Conservation (phyloP, 2,113 vertebrate species). For the Datnioides undecimradiatus region DNA sequence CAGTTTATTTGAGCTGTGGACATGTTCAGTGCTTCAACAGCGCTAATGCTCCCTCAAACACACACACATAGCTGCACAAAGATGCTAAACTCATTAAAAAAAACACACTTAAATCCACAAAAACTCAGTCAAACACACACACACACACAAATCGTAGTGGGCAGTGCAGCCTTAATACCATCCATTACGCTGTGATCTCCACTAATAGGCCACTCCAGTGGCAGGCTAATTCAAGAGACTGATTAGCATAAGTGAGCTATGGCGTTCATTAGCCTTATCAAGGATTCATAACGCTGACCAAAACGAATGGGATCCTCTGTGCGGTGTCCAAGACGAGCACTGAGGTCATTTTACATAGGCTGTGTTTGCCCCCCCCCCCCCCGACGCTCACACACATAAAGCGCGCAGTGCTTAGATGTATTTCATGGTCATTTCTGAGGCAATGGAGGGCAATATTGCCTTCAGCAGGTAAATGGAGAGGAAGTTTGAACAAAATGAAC, state of each 20-base stretch:
- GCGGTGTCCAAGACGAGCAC: conserved; percentile 9
- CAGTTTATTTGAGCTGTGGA: not conserved
- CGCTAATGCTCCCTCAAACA: not conserved
- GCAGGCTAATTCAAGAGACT: conserved; percentile 60
- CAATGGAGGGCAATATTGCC: not conserved
- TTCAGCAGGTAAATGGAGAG: not conserved
- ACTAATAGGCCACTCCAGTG: conserved; percentile 54
- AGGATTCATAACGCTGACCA: conserved; percentile 60
- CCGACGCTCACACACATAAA: not conserved
- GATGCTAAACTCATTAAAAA: not conserved
- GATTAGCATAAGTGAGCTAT: conserved; percentile 74
- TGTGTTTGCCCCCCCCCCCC: conserved; percentile 14
- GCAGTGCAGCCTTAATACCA: conserved; percentile 29
- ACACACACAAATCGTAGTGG: conserved; percentile 14
- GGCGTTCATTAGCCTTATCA: conserved; percentile 68
- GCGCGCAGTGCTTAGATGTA: not conserved
- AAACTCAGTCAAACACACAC: not conserved
- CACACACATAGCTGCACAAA: not conserved
- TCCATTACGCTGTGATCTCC: conserved; percentile 59
- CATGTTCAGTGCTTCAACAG: not conserved
- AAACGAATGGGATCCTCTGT: conserved; percentile 44
- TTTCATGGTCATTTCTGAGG: not conserved
- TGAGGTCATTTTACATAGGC: conserved; percentile 24
- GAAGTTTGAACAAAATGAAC: not conserved
- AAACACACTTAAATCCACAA: not conserved